Evolutionary conservation across 2,888 invertebrate species (phyloP).

Genomic region (Hirtodrosophila histrioides): DNA sequence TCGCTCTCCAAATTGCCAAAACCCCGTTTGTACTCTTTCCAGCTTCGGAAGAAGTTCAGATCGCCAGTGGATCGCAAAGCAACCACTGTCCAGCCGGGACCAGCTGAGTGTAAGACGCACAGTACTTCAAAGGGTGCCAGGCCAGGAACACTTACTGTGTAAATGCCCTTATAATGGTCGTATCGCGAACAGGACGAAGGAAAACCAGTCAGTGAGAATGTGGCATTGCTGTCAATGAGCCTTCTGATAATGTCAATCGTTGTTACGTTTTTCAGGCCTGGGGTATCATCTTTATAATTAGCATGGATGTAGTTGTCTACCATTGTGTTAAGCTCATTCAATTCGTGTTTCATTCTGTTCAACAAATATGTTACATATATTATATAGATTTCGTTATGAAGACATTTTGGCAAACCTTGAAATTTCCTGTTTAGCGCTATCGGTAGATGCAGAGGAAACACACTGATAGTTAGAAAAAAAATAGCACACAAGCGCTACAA

Average conservation of each 20-base stretch:
- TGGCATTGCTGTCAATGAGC: background rate
- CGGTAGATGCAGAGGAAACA: too few relatives aligned
- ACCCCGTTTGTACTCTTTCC: slow-evolving; percentile 88
- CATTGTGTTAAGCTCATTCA: too few relatives aligned
- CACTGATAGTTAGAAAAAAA: too few relatives aligned
- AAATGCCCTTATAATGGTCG: slow-evolving; percentile 1
- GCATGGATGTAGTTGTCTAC: too few relatives aligned
- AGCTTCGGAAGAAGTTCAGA: slow-evolving; percentile 87
- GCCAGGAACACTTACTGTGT: background rate
- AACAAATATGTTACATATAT: too few relatives aligned
- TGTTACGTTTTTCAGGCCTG: background rate
- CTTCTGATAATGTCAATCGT: slow-evolving; percentile 2
- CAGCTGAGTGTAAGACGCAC: slow-evolving; percentile 9
- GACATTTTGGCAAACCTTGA: too few relatives aligned
- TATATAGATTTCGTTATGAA: too few relatives aligned
- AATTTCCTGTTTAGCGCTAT: too few relatives aligned
- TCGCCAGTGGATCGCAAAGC: slow-evolving; percentile 88
- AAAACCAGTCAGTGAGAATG: background rate
- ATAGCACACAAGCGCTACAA: too few relatives aligned
- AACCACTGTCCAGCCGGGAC: slow-evolving; percentile 88
- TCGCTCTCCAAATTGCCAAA: slow-evolving; percentile 89
- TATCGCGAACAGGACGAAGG: slow-evolving; percentile 1
- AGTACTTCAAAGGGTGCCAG: slow-evolving; percentile 13
- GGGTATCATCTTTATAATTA: too few relatives aligned
- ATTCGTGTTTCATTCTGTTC: too few relatives aligned